These are phyloP conservation scores for Conger conger DNA, from an alignment of 2,113 vertebrate species.

Conservation along the genomic window DNA sequence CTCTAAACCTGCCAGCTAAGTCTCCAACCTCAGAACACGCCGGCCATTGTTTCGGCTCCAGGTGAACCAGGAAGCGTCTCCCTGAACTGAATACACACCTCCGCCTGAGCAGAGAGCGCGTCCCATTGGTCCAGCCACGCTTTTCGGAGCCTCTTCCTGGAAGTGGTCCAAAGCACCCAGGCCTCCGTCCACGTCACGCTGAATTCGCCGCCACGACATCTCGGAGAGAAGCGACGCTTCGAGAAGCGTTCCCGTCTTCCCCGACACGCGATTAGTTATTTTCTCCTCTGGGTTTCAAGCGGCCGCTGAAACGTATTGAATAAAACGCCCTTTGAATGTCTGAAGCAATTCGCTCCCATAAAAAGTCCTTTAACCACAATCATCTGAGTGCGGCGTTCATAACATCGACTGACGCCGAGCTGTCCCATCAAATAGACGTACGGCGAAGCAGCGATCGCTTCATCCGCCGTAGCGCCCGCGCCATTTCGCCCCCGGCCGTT, in stretches of 20 bases:
- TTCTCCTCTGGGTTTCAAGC: not conserved
- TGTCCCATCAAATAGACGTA: slow-evolving; percentile 5
- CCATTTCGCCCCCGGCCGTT: slow-evolving; percentile 20
- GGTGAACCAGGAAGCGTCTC: not conserved
- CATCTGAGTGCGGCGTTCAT: not conserved
- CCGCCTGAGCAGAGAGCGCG: not conserved
- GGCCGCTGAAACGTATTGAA: slow-evolving; percentile 4
- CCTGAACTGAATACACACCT: not conserved
- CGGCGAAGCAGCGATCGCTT: not conserved
- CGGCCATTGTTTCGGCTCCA: not conserved
- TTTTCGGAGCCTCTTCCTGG: not conserved
- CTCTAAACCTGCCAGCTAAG: too few species aligned
- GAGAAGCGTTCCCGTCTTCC: not conserved
- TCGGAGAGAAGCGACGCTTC: not conserved
- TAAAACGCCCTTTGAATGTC: slow-evolving; percentile 17
- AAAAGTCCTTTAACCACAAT: slow-evolving; percentile 19
- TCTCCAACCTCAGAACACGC: not conserved
- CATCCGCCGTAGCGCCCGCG: slow-evolving; percentile 5
- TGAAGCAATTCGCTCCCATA: not conserved
- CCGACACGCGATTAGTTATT: not conserved
- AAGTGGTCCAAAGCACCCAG: not conserved
- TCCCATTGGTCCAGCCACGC: not conserved
- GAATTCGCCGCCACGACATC: not conserved
- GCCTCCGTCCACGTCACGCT: not conserved
- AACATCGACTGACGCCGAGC: not conserved